A percentile compares a stretch with the other conserved stretches of the same genome.
Conservation (phyloP, 2,888 invertebrate species). For the Ophion costatus region DNA sequence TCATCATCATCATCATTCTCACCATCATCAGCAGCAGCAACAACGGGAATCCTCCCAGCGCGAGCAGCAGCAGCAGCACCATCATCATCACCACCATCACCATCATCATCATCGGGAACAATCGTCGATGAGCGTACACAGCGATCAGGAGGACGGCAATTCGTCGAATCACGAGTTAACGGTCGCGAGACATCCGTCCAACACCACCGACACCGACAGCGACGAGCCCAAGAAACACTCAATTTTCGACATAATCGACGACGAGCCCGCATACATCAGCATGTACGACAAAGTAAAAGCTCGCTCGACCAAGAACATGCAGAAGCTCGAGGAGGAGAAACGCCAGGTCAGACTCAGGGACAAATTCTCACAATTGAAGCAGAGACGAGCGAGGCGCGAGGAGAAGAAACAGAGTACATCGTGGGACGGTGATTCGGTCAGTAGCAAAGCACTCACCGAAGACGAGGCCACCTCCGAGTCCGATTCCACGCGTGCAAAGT, state of each 20-base stretch:
- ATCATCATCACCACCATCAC: neutral
- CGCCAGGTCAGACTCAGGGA: constrained; percentile 91
- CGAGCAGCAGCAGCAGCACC: constrained; percentile 46
- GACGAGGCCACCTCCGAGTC: constrained; percentile 83
- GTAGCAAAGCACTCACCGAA: constrained; percentile 82
- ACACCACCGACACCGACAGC: constrained; percentile 87
- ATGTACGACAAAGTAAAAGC: constrained; percentile 99
- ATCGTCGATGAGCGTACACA: constrained; percentile 76
- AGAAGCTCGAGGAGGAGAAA: constrained; percentile 95
- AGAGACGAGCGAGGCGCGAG: constrained; percentile 93
- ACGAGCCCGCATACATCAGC: constrained; percentile 95
- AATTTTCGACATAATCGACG: constrained; percentile 95
- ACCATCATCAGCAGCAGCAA: neutral
- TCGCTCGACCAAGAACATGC: constrained; percentile 96
- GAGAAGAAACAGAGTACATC: constrained; percentile 95
- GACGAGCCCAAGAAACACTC: constrained; percentile 95
- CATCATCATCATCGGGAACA: constrained; percentile 70
- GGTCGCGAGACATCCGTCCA: constrained; percentile 78
- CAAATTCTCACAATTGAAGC: constrained; percentile 94
- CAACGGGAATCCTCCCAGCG: constrained; percentile 72
- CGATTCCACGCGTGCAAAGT: constrained; percentile 84
- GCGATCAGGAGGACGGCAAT: constrained; percentile 80
- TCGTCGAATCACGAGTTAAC: constrained; percentile 80
- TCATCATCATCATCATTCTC: constrained; percentile 70
- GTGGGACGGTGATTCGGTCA: constrained; percentile 93